Conservation (phyloP, 2,113 vertebrate species). For the Paratilapia polleni region DNA sequence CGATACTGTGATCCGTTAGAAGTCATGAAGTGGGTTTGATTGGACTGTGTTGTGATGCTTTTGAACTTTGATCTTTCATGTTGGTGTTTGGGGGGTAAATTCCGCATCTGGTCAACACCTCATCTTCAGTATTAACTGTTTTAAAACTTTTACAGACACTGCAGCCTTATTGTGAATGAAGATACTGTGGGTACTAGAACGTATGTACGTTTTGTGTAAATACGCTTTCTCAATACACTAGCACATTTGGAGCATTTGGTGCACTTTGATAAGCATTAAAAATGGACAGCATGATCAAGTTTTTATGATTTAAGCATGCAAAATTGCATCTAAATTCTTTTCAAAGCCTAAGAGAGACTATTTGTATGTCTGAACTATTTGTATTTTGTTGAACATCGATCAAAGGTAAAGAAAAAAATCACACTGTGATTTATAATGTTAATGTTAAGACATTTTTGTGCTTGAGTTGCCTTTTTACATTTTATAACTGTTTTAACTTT, state of each 20-base stretch:
- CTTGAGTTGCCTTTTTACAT: neutral
- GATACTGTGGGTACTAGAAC: neutral
- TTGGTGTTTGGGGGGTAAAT: neutral
- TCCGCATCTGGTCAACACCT: neutral
- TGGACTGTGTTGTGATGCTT: neutral
- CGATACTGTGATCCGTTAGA: neutral
- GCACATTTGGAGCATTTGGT: constrained; percentile 9
- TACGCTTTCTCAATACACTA: constrained; percentile 25
- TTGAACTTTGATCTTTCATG: neutral
- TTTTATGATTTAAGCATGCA: constrained; percentile 28
- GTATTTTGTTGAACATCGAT: constrained; percentile 37
- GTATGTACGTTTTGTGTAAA: neutral
- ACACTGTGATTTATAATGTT: constrained; percentile 28
- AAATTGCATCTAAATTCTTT: neutral
- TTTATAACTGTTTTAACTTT: constrained; percentile 3
- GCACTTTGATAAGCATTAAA: constrained; percentile 44
- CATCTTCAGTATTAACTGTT: neutral
- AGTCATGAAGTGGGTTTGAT: neutral
- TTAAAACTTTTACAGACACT: neutral
- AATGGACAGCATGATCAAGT: constrained; percentile 13
- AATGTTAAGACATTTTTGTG: neutral
- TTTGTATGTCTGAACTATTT: constrained; percentile 38
- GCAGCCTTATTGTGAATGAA: constrained; percentile 20
- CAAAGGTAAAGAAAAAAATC: constrained; percentile 26
- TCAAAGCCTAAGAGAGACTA: constrained; percentile 12